Evolutionary conservation across 2,113 vertebrate genomes (phyloP), one percentile per base, ranked within the genome.

Genomic region (Casuarius casuarius): DNA sequence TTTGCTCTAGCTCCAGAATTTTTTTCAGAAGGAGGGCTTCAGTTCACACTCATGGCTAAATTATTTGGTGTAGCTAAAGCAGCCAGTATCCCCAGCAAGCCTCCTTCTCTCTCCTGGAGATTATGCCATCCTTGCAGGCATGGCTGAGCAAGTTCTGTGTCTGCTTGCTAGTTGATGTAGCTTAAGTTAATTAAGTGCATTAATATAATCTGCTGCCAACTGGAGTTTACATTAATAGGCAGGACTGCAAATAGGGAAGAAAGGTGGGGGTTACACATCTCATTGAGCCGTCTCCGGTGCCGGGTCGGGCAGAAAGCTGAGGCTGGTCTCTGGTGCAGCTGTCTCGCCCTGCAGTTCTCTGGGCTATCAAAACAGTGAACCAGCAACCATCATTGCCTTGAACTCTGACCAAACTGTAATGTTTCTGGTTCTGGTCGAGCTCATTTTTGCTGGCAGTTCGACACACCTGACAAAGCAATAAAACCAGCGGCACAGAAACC

Each of bases 161-260:
- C 88, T 70, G 67, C 85, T 66, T 20, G 28, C 58, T 65, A 62
- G 73, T 14, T 90, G 74, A 88, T 83, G 67, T 12, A 48, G 62
- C 79, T 61, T 62, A 83, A 91, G 76, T 90, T 84, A 74, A 89
- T 93, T 65, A 83, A 73, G 49, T 49, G 63, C 59, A 86, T 19
- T 87, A 73, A 74, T 21, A 56, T 33, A 73, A 93, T 85, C 58
- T 85, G 94, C 85, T 94, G 88, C 85, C 75, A 83, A 49, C 8
- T 70, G 67, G 75, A 77, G 85, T 48, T 63, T 16, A 28, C 86
- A 76, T n/a, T 42, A 70, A 51, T 38, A 62, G 49, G 59, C 59
- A 88, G 75, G 49, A 49, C 25, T 44, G 88, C 68, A 74, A 72
- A 48, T 20, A 73, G 61, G 59, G 90, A 61, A 35, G 54, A 51